Conservation (phyloP, 2,797 vertebrate genomes). For the Varecia variegata region DNA sequence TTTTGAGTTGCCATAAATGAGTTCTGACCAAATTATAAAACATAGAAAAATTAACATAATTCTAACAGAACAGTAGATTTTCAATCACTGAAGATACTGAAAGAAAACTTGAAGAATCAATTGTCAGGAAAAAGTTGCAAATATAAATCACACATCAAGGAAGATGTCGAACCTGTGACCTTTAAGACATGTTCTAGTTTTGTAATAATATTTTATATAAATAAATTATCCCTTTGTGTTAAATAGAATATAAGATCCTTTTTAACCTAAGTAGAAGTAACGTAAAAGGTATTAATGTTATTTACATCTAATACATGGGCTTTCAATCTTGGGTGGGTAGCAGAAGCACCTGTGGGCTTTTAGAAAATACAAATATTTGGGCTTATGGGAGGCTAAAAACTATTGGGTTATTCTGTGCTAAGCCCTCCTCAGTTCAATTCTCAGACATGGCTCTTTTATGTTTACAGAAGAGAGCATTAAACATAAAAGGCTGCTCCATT, state of each 20-base stretch:
- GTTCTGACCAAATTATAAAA: not conserved
- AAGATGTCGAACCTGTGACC: not conserved
- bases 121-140: not conserved
- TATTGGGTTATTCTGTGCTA: no score
- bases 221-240: not conserved
- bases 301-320: not conserved
- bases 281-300: not conserved
- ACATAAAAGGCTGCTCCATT: not conserved
- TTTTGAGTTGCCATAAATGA: not conserved
- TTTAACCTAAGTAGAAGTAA: not conserved
- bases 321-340: not conserved
- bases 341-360: not conserved
- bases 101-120: not conserved
- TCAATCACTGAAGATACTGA: not conserved
- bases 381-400: not conserved
- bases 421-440: not conserved
- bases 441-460: not conserved
- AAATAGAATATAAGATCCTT: not conserved
- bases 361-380: not conserved
- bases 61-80: not conserved
- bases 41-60: not conserved
- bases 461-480: not conserved
- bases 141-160: not conserved
- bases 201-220: not conserved
- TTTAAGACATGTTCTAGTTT: not conserved